These are phyloP conservation scores for Trematomus loennbergii DNA, from an alignment of 2,113 vertebrate genomes.

Conservation along the genomic window DNA sequence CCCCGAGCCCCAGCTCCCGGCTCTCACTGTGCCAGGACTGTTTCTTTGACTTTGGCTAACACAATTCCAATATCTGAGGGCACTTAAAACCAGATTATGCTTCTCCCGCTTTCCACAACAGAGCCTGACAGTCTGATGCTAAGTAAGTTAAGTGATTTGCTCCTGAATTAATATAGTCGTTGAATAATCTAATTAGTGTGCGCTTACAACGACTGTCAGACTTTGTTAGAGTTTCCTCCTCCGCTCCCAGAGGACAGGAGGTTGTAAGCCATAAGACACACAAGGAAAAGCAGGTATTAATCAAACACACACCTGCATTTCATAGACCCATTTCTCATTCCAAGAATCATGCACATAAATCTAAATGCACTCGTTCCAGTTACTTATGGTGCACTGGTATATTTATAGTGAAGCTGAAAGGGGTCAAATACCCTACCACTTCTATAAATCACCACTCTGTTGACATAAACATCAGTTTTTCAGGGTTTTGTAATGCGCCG, in stretches of 20 bases:
- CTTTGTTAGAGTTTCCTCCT: conserved; percentile 46
- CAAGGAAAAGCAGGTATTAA: conserved; percentile 34
- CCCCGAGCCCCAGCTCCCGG: conserved; percentile 1
- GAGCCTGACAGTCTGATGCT: conserved; percentile 51
- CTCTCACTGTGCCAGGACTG: conserved; percentile 26
- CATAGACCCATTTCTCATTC: conserved; percentile 21
- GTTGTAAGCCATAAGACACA: conserved; percentile 21
- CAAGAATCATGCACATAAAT: not conserved
- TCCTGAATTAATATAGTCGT: conserved; percentile 69
- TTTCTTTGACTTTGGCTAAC: conserved; percentile 59
- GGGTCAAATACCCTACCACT: not conserved
- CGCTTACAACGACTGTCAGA: conserved; percentile 65
- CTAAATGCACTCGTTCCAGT: conserved; percentile 8
- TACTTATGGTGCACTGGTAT: conserved; percentile 19
- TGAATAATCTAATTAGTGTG: conserved; percentile 69
- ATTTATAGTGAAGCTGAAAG: conserved; percentile 12
- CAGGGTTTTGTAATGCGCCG: not conserved
- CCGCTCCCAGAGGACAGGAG: conserved; percentile 37
- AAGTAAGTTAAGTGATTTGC: conserved; percentile 66
- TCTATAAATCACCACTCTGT: conserved; percentile 10
- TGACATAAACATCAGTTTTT: conserved; percentile 6
- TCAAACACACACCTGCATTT: conserved; percentile 34
- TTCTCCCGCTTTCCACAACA: conserved; percentile 49
- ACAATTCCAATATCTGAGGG: conserved; percentile 62
- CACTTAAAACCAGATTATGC: conserved; percentile 61